Base-by-base conservation (phyloP, 35 echinoderm and acorn worm species). In the Antedon bifida region DNA sequence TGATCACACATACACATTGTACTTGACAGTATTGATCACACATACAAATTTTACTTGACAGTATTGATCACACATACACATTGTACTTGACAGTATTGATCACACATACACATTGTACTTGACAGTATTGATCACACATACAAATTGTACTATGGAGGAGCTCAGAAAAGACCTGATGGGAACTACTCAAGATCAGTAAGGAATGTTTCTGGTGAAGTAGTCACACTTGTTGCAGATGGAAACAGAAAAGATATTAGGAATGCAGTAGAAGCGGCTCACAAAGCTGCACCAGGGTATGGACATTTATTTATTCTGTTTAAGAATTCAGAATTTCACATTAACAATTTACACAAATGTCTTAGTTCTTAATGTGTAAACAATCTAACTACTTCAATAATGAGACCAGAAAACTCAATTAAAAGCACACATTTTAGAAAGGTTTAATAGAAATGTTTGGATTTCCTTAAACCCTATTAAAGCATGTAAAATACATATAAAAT, bases 181-280 rank as follows among this genome's bases (percentile, higher is more conserved):
- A 86, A 90, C 74, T 97, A 97, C 74, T 97, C 94, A 12, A 87
- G 80, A 79, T 85, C 86, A 32, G 78, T 97, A 17, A 31, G 87
- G 33, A 76, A 32, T 35, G 77, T 85, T 7, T 56, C 42, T 36
- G 91, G 91, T 13, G 77, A 92, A n/a, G 85, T 97, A 1, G 42
- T 92, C 0, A 88, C 90, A n/a, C 34, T 87, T 19, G 94, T 97
- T 16, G 73, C 81, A 9, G 94, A 97, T 33, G 75, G 83, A 23
- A 97, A 97, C 79, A 89, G 94, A 35, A 97, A 97, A 36, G 94
- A 97, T 33, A 88, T 97, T 7, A 81, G 94, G 74, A 97, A 97
- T 80, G 90, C 94, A 12, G 94, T 97, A 26, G 94, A 97, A 36
- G 94, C 94, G 0, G 94, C 94, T n/a, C 90, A 97, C 76, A 97